A percentile compares a stretch with the other conserved stretches of the same genome.
These are phyloP conservation scores for Esox niger DNA, from an alignment of 2,113 vertebrate genomes.

Conservation along the genomic window DNA sequence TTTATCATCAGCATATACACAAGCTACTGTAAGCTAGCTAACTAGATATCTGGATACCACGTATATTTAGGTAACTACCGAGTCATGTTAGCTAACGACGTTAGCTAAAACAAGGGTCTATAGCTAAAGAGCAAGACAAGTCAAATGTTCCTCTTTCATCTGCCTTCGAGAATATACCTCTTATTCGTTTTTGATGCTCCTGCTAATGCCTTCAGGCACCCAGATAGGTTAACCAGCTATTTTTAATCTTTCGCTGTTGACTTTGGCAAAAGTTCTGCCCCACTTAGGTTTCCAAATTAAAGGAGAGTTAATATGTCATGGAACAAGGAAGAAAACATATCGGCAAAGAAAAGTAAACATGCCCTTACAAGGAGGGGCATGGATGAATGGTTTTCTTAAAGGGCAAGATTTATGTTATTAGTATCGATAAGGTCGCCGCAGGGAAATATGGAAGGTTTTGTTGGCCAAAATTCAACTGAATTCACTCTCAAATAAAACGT, in stretches of 20 bases:
- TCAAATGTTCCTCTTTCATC: background rate
- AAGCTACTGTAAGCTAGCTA: too few species aligned
- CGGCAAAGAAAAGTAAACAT: constrained; percentile 36
- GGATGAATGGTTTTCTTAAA: constrained; percentile 27
- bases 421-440: too few species aligned
- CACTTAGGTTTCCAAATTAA: constrained; percentile 16
- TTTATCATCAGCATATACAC: too few species aligned
- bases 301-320: constrained; percentile 8
- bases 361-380: constrained; percentile 22
- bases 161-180: background rate
- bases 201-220: background rate
- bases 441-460: too few species aligned
- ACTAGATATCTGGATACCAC: too few species aligned
- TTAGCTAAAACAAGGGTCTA: background rate
- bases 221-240: background rate
- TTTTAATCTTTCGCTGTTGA: constrained; percentile 1
- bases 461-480: too few species aligned
- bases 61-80: too few species aligned
- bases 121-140: background rate
- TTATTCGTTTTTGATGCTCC: background rate
- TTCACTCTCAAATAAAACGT: too few species aligned
- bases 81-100: too few species aligned
- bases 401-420: background rate
- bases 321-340: constrained; percentile 37
- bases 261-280: background rate